phyloP scores from a whole-genome alignment of 1,140 invertebrate species.

The Eupristina koningsbergeri region DNA sequence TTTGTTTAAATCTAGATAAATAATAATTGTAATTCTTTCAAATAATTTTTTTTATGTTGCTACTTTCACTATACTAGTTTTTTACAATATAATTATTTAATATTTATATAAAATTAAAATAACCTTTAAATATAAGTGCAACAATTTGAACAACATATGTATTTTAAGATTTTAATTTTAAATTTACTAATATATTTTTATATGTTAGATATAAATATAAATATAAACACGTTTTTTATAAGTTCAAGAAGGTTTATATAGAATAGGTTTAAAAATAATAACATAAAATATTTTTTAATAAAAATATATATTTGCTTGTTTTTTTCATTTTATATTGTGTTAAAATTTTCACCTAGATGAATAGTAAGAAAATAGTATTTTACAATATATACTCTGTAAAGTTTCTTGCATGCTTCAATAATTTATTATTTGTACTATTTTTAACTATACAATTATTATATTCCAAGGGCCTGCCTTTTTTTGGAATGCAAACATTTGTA shows the following conservation, averaged over 20 bases:
- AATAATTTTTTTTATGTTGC: no score
- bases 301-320: background rate
- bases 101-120: no score
- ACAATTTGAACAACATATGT: no score
- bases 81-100: no score
- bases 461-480: slow-evolving; percentile 41
- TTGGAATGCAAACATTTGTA: background rate
- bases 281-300: background rate
- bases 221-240: no score
- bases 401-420: slow-evolving; percentile 11
- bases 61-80: no score
- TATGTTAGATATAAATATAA: no score
- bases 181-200: no score
- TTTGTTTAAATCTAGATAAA: no score
- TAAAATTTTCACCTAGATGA: background rate
- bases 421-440: slow-evolving; percentile 1
- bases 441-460: slow-evolving; percentile 35
- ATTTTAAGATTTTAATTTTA: no score
- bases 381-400: slow-evolving; percentile 39
- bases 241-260: background rate
- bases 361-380: slow-evolving; percentile 11
- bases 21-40: no score
- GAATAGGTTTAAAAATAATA: background rate
- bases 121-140: no score
- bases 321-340: slow-evolving; percentile 8